Base-by-base conservation (phyloP, 2,888 invertebrate genomes). In the Drosophila mimetica region DNA sequence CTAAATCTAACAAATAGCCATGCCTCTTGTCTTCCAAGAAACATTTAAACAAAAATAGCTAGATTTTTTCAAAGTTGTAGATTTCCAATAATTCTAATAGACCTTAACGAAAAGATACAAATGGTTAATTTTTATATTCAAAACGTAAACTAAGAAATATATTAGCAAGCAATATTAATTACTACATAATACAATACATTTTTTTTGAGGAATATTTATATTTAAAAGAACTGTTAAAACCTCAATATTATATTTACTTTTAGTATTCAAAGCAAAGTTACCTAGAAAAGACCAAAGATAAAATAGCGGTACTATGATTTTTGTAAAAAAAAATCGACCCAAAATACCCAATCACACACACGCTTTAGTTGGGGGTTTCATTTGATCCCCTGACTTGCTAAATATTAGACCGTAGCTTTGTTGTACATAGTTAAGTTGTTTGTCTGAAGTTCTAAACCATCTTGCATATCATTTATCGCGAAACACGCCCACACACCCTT, bases 341-440 rank as follows among this genome's bases (percentile, higher is more conserved):
- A 25, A 30, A 34, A 36, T 9, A 51, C 13, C 11, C n/a, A 16
- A 51, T 7, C 8, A n/a, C 5, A 20, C 16, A 30, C 36, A 28
- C 54, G 54, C 58, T 59, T 54, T 16, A 28, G 58, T 44, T 28
- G 28, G 58, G 59, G 36, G 14, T 30, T 16, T 2, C 14, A 14
- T 14, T 39, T 8, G 25, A 48, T 25, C 59, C 51, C 18, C 42
- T 32, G 28, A 36, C 47, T 42, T 34, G 65, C 39, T 34, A 34
- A 47, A 67, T 42, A 51, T 36, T 81, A 86, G 52, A 53, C 48
- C n/a, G 63, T 71, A 84, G 77, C 47, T 52, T 55, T 64, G 48
- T 64, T 77, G 88, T 82, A 87, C 47, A 87, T 87, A 85, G 61
- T 70, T 82, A 71, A 74, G 71, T 87, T 77, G 53, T 61, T 57